phyloP scores from a whole-genome alignment of 2,113 vertebrate species.

The Ceyx melanurus region DNA sequence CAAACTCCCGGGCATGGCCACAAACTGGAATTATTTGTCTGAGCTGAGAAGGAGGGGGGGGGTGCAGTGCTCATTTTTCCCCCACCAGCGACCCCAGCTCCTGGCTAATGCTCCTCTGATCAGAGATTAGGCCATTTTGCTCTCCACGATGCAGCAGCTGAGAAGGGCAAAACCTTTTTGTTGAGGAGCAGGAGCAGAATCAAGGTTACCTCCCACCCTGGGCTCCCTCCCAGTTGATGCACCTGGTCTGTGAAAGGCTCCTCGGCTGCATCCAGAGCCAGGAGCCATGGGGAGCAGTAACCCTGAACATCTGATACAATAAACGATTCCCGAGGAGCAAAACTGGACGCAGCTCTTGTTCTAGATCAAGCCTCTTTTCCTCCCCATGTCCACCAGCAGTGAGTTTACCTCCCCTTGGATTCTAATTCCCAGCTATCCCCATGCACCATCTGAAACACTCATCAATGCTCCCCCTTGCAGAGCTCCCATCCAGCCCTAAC shows the following conservation, averaged over 20 bases:
- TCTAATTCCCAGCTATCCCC: neutral
- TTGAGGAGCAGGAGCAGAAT: neutral
- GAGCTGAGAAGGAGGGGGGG: neutral
- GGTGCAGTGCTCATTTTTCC: neutral
- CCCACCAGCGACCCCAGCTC: neutral
- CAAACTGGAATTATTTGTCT: neutral
- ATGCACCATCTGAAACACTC: neutral
- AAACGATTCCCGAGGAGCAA: neutral
- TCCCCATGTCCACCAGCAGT: neutral
- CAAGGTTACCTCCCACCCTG: neutral
- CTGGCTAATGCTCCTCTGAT: rapidly evolving
- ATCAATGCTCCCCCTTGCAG: neutral
- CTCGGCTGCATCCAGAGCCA: rapidly evolving
- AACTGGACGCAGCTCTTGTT: neutral
- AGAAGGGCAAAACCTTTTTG: neutral
- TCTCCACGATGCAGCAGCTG: rapidly evolving
- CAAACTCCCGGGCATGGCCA: neutral
- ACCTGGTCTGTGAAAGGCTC: neutral
- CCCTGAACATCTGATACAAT: rapidly evolving
- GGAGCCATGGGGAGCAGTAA: neutral
- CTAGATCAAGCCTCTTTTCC: neutral
- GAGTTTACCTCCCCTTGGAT: neutral
- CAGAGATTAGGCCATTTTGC: neutral
- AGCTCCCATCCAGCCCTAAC: rapidly evolving
- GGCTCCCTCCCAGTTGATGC: neutral